A percentile compares a stretch with the other conserved stretches of the same genome.
phyloP scores from a whole-genome alignment of 2,888 invertebrate genomes.

The Apodemia hepburni region DNA sequence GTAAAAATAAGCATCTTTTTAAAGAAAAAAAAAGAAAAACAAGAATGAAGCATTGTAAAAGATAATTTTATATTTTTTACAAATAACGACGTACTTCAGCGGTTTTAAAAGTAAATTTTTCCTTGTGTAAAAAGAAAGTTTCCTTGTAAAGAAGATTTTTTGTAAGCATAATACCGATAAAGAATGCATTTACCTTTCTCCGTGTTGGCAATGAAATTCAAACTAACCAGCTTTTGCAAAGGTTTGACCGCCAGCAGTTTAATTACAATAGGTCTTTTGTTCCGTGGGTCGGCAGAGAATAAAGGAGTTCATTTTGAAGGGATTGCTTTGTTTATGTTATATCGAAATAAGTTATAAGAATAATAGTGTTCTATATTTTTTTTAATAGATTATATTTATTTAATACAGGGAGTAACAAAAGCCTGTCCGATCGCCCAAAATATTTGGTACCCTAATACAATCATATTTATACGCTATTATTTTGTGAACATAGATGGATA shows the following conservation, averaged over 20 bases:
- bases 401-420: too few relatives aligned
- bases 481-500: too few relatives aligned
- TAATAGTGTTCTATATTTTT: background rate
- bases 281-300: background rate
- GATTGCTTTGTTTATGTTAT: background rate
- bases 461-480: too few relatives aligned
- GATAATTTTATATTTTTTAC: background rate
- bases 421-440: too few relatives aligned
- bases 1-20: background rate
- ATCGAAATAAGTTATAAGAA: constrained; percentile 5
- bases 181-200: constrained; percentile 38
- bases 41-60: background rate
- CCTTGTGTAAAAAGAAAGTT: constrained; percentile 37
- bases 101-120: constrained; percentile 38
- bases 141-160: constrained; percentile 37
- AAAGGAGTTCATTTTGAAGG: background rate
- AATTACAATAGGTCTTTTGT: constrained; percentile 12
- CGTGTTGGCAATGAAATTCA: constrained; percentile 15
- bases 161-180: constrained; percentile 37
- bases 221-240: constrained; percentile 3
- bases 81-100: constrained; percentile 8
- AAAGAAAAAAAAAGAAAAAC: background rate
- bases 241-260: background rate
- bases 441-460: too few relatives aligned
- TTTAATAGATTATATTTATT: too few relatives aligned